These are phyloP conservation scores for Silurus lanzhouensis DNA, from an alignment of 2,797 vertebrate species.

Conservation along the genomic window DNA sequence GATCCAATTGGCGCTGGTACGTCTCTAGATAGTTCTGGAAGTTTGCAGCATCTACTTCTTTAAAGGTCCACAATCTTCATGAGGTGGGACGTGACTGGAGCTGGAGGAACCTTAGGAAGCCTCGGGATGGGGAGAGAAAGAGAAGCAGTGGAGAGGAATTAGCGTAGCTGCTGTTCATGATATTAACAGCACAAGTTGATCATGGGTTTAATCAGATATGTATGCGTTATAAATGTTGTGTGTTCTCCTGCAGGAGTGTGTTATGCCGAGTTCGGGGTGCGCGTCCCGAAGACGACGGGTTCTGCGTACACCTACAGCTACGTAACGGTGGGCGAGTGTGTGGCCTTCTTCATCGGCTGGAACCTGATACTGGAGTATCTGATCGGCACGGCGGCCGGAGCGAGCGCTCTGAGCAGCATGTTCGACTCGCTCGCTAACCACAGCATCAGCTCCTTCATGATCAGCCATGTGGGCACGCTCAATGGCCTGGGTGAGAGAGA, in stretches of 20 bases:
- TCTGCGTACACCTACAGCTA: slow-evolving; percentile 99
- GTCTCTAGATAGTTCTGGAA: too few species aligned
- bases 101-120: too few species aligned
- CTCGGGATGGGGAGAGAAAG: too few species aligned
- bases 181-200: too few species aligned
- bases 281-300: slow-evolving; percentile 96
- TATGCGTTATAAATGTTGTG: not conserved
- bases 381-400: slow-evolving; percentile 93
- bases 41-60: too few species aligned
- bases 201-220: too few species aligned
- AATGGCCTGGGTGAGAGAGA: slow-evolving; percentile 84
- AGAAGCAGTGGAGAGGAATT: too few species aligned
- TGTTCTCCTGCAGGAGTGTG: slow-evolving; percentile 83
- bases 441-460: slow-evolving; percentile 94
- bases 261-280: slow-evolving; percentile 95
- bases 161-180: too few species aligned
- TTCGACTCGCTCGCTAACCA: slow-evolving; percentile 96
- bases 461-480: slow-evolving; percentile 84
- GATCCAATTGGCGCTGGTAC: too few species aligned
- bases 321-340: slow-evolving; percentile 94
- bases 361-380: slow-evolving; percentile 97
- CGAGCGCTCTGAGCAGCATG: slow-evolving; percentile 98
- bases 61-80: too few species aligned
- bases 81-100: too few species aligned
- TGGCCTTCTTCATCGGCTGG: slow-evolving; percentile 98